These are phyloP conservation scores for Ciconia boyciana DNA, from an alignment of 2,113 vertebrate species.

Conservation along the genomic window DNA sequence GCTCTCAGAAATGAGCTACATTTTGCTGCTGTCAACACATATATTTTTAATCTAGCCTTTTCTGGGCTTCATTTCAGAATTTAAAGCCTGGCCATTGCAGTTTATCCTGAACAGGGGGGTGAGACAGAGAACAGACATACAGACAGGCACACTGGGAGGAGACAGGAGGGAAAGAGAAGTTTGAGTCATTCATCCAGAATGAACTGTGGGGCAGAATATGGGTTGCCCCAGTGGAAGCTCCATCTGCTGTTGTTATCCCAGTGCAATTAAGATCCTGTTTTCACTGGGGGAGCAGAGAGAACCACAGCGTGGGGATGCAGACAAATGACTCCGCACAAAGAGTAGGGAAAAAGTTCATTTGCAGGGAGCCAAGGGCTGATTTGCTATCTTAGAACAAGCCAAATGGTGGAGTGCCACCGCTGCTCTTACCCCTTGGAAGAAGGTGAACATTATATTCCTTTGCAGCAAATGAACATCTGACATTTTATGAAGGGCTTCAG, in stretches of 20 bases:
- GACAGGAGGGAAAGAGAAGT: neutral
- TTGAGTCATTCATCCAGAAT: neutral
- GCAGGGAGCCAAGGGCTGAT: neutral
- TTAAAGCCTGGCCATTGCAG: neutral
- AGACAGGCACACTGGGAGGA: neutral
- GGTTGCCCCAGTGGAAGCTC: neutral
- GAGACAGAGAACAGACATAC: neutral
- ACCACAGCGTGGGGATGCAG: neutral
- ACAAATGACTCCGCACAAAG: neutral
- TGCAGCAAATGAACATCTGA: conserved; percentile 54
- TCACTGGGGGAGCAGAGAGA: neutral
- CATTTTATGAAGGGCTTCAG: conserved; percentile 79
- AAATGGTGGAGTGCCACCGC: accelerated
- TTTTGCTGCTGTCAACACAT: neutral
- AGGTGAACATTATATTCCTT: conserved; percentile 86
- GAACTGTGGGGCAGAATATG: neutral
- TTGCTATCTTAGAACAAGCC: neutral
- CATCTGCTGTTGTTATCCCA: neutral
- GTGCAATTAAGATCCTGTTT: neutral
- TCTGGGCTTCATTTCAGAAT: neutral
- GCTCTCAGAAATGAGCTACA: neutral
- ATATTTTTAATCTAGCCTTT: conserved; percentile 33
- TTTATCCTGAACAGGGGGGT: neutral
- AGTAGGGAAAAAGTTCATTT: neutral
- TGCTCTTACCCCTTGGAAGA: conserved; percentile 91